Evolutionary conservation across 2,797 vertebrate genomes (phyloP).

Genomic region (Diplodus sargus): DNA sequence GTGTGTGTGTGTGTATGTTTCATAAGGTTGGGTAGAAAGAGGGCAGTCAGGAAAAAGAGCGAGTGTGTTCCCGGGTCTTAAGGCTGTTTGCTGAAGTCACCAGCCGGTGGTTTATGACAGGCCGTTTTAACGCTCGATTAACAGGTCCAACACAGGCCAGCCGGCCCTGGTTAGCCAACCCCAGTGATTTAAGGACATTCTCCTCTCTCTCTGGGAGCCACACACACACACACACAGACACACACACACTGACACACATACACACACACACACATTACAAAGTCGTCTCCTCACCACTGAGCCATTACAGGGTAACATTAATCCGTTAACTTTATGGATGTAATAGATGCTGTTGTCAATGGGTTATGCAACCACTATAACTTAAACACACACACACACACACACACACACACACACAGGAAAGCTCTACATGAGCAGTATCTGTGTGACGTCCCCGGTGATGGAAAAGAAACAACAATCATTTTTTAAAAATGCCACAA

Average conservation of each 20-base stretch:
- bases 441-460: not conserved
- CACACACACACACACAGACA: slow-evolving; percentile 24
- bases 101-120: slow-evolving; percentile 76
- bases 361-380: slow-evolving; percentile 39
- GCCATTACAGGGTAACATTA: slow-evolving; percentile 62
- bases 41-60: slow-evolving; percentile 33
- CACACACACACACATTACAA: slow-evolving; percentile 43
- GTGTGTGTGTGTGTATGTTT: slow-evolving; percentile 31
- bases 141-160: slow-evolving; percentile 74
- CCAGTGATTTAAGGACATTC: slow-evolving; percentile 76
- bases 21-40: slow-evolving; percentile 18
- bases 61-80: slow-evolving; percentile 44
- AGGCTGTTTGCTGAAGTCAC: slow-evolving; percentile 73
- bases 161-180: slow-evolving; percentile 68
- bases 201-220: slow-evolving; percentile 72
- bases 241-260: slow-evolving; percentile 25
- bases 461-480: not conserved
- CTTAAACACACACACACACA: slow-evolving; percentile 25
- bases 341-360: slow-evolving; percentile 56
- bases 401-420: slow-evolving; percentile 2
- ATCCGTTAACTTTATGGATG: slow-evolving; percentile 67
- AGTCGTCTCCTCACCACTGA: slow-evolving; percentile 43
- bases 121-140: slow-evolving; percentile 79
- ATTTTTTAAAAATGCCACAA: not conserved
- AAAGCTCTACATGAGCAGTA: not conserved